Evolutionary conservation across 2,888 invertebrate genomes (phyloP), one percentile per base, ranked within the genome.

Genomic region (Temnothorax ravouxi): DNA sequence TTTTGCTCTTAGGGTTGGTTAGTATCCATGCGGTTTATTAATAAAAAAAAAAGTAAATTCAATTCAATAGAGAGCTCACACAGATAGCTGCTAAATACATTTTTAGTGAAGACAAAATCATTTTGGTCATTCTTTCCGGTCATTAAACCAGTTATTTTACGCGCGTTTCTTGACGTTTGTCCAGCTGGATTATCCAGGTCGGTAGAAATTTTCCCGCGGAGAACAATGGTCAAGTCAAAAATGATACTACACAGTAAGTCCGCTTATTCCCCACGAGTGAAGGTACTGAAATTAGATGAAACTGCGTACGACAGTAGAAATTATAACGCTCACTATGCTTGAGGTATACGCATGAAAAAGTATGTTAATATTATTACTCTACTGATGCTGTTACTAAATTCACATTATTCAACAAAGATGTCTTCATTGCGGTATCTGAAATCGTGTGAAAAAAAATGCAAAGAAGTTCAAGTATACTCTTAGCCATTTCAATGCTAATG

Each of bases 221-320:
- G 62, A 79, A 85, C 84, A 84, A 85, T 25, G 64, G 47, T n/a
- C n/a, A 38, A 44, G 61, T 64, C 52, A 66, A 77, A 64, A 79
- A 52, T 62, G 56, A 66, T 72, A 50, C 8, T 25, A 52, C 50
- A 59, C 59, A 50, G 34, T 83, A 52, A 83, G 56, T 64, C 67
- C 25, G 56, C 38, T 38, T 72, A 69, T 76, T 83, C 5, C 34
- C n/a, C 4, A 18, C 69, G n/a, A 56, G 83, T 2, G 52, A 77
- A 85, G 72, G n/a, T 66, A 59, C 71, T 54, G 38, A 61, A 76
- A 41, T 62, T 61, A 38, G 56, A 41, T 69, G 41, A 54, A 72
- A 52, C n/a, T 56, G 62, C 6, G 62, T 62, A 21, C 25, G 47
- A 2, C n/a, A n/a, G n/a, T n/a, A n/a, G n/a, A n/a, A n/a, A n/a